phyloP scores from a whole-genome alignment of 2,797 vertebrate species.

The Scomberomorus guttatus region DNA sequence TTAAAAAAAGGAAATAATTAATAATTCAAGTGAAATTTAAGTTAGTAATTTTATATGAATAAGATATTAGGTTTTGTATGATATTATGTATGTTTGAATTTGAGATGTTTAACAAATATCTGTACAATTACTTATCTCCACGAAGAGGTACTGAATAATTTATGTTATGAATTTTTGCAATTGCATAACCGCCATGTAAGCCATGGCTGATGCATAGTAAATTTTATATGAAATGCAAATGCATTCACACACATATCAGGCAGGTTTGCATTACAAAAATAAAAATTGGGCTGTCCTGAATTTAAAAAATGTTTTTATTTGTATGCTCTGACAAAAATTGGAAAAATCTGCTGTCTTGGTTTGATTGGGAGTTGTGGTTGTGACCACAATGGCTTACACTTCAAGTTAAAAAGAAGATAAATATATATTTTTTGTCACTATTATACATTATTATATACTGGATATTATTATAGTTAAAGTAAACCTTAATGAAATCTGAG shows the following conservation, averaged over 20 bases:
- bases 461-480: too few species aligned
- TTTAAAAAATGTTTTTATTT: background rate
- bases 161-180: background rate
- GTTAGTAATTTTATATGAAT: background rate
- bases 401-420: too few species aligned
- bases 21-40: background rate
- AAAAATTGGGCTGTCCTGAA: background rate
- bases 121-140: background rate
- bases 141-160: background rate
- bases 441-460: too few species aligned
- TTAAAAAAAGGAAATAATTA: background rate
- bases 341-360: background rate
- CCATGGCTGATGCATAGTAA: background rate
- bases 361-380: background rate
- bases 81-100: background rate
- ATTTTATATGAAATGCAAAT: background rate
- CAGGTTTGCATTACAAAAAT: background rate
- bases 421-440: too few species aligned
- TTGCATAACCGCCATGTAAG: background rate
- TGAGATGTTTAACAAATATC: background rate
- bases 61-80: background rate
- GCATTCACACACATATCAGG: background rate
- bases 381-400: too few species aligned
- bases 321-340: background rate
- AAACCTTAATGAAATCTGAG: background rate